phyloP scores from a whole-genome alignment of 2,113 vertebrate species.

The Mugil cephalus region DNA sequence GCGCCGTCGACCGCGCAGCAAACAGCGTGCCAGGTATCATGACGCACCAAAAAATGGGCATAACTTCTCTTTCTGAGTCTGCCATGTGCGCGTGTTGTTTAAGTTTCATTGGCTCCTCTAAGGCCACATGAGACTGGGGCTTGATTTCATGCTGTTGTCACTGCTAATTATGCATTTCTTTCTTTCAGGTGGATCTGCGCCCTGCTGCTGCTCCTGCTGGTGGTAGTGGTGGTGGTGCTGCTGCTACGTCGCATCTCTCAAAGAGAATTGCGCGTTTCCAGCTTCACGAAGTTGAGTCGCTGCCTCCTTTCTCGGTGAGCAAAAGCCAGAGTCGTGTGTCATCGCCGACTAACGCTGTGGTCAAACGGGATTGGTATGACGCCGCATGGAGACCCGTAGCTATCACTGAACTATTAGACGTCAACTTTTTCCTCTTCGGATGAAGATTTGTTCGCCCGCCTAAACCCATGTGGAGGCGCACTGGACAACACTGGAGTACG shows the following conservation, averaged over 20 bases:
- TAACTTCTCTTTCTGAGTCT: conserved; percentile 24
- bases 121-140: neutral
- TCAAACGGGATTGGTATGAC: conserved; percentile 23
- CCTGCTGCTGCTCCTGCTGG: conserved; percentile 28
- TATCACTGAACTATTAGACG: conserved; percentile 15
- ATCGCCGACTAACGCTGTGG: conserved; percentile 9
- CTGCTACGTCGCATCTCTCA: conserved; percentile 38
- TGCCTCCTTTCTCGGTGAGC: conserved; percentile 21
- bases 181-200: conserved; percentile 46
- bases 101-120: conserved; percentile 5
- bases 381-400: neutral
- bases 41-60: conserved; percentile 70
- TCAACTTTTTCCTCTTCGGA: conserved; percentile 57
- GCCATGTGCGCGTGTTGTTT: conserved; percentile 33
- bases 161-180: conserved; percentile 74
- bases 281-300: conserved; percentile 55
- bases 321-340: conserved; percentile 4
- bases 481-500: conserved; percentile 8
- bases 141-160: conserved; percentile 30
- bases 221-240: neutral
- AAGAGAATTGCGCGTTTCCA: conserved; percentile 28
- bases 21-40: conserved; percentile 66
- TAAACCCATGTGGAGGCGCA: neutral
- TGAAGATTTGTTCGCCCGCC: neutral
- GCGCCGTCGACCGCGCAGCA: conserved; percentile 32